Evolutionary conservation across 2,888 invertebrate genomes (phyloP), one percentile per base, ranked within the genome.

Genomic region (Tinea semifulvella): DNA sequence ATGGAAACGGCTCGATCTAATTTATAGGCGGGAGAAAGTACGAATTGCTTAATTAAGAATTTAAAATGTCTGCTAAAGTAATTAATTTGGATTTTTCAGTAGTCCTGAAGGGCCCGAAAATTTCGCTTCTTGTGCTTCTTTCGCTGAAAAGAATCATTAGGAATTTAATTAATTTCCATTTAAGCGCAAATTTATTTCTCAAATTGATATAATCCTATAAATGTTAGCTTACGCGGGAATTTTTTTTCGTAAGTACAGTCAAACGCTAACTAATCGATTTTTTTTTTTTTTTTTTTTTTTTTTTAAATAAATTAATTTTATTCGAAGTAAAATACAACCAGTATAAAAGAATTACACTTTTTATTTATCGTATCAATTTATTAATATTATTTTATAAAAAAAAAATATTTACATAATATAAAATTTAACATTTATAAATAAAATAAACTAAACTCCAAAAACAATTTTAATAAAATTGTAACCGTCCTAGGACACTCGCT

Each of bases 1-100:
- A 80, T 80, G 80, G 80, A 79, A 79, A 80, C 80, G 76, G 69
- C 79, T 76, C 80, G 77, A 77, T 79, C 77, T 79, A 79, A 80
- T 79, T 80, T 79, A 80, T 79, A 79, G 77, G 70, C 77, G 67
- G 71, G 73, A 73, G 77, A 77, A 79, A 79, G 75, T 77, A 77
- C 69, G 75, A 74, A 79, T 77, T 79, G 79, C 79, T 79, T 80
- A 80, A 79, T 80, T 79, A 79, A 75, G 75, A 77, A 80, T 77
- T 77, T 76, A 71, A 77, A 79, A 79, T 72, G 73, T 75, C 76
- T 69, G 61, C 68, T 61, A 57, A n/a, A 68, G 71, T 76, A 77
- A 77, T 77, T 80, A 77, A 79, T 80, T 75, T 75, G 62, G 66
- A 74, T 67, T 49, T 51, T 51, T 50, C 49, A 48, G 47, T 43